phyloP scores from a whole-genome alignment of 2,113 vertebrate genomes.

The Gnathonemus echidnorhynchus region DNA sequence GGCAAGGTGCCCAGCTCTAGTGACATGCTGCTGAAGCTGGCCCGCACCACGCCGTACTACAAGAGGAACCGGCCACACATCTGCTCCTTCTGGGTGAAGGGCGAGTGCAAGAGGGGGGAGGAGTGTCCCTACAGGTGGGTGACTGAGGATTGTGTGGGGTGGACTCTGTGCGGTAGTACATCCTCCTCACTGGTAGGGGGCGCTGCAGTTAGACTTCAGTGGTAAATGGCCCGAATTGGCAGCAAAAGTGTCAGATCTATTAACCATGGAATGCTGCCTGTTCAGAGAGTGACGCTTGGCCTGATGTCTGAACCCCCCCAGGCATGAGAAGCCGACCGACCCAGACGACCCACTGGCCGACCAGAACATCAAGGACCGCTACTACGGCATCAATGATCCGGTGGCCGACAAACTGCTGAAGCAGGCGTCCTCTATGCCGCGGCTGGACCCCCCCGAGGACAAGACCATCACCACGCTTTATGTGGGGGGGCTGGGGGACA shows the following conservation, averaged over 20 bases:
- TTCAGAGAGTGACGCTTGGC: neutral
- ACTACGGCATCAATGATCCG: constrained; percentile 94
- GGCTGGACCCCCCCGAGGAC: constrained; percentile 89
- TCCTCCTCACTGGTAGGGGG: neutral
- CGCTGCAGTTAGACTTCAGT: neutral
- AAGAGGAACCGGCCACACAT: constrained; percentile 97
- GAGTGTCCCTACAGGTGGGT: constrained; percentile 92
- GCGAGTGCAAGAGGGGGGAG: constrained; percentile 96
- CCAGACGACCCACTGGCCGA: constrained; percentile 95
- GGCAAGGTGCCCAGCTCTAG: constrained; percentile 89
- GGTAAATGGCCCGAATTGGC: neutral
- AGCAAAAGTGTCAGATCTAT: neutral
- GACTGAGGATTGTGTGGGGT: neutral
- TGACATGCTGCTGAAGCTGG: constrained; percentile 94
- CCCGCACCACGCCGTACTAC: constrained; percentile 93
- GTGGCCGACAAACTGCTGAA: constrained; percentile 95
- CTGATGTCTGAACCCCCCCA: constrained; percentile 39
- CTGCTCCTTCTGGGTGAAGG: constrained; percentile 99
- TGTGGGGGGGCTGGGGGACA: constrained; percentile 89
- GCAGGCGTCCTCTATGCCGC: constrained; percentile 91
- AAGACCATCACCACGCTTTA: constrained; percentile 92
- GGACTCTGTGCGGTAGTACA: neutral
- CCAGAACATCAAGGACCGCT: constrained; percentile 97
- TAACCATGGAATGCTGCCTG: neutral
- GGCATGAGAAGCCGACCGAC: constrained; percentile 96